Base-by-base conservation (phyloP, 2,797 vertebrate genomes). In the Chrysocyon brachyurus region DNA sequence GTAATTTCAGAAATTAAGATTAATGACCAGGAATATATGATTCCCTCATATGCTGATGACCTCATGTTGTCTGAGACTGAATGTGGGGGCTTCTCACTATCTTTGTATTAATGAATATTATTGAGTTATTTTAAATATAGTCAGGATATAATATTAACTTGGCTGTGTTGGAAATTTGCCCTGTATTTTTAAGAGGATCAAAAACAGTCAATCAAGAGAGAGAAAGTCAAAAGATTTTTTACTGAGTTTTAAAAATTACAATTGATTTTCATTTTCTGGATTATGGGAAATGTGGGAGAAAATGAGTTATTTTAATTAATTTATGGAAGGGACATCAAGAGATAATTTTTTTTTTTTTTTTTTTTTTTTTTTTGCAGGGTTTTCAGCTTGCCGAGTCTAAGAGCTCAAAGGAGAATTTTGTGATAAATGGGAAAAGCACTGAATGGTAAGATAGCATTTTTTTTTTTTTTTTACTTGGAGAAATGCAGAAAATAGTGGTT, bases 1-100 rank as follows among this genome's bases (percentile, higher is more conserved):
- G 49, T 83, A 81, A 98, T 98, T 98, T 98, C 96, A 97, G 88
- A 98, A 98, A 98, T 98, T 96, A 94, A 97, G 97, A 98, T 97
- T 98, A 98, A 98, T 98, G 93, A 97, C 28, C n/a, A 97, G n/a
- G 28, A 95, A 90, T 87, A 70, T 82, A 96, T 94, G n/a, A 95
- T 97, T 98, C 98, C 94, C 88, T 98, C 40, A 73, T 91, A 96
- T 46, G 2, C 4, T 97, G 83, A 96, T 98, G 94, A 98, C 90
- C 46, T 98, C 97, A 98, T 98, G 75, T 70, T 98, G n/a, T 98
- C 97, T 97, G 79, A 87, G 79, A 70, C 61, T 87, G 94, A n/a
- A n/a, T 82, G 12, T 96, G 85, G 88, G 95, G 73, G n/a, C 46
- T 89, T 97, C 90, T 97, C 75, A 70, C 82, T 90, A 36, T 94